phyloP scores from a whole-genome alignment of 2,113 vertebrate species.

The Scatophagus argus region DNA sequence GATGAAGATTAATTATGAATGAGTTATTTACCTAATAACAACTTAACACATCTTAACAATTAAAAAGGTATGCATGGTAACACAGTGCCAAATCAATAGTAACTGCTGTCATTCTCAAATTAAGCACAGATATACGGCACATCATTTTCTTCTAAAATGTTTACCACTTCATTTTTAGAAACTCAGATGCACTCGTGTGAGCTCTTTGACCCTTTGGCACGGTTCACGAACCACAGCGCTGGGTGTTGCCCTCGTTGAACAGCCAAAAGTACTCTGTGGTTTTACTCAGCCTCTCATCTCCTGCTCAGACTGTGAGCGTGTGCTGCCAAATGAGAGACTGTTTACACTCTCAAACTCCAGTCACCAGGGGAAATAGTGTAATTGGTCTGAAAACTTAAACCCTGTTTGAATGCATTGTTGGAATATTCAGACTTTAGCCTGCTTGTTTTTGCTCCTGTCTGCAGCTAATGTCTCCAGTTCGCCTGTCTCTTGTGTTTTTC shows the following conservation, averaged over 20 bases:
- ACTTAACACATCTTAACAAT: too few species aligned
- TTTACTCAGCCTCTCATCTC: conserved; percentile 74
- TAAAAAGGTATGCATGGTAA: too few species aligned
- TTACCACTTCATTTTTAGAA: conserved; percentile 24
- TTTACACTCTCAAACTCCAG: conserved; percentile 55
- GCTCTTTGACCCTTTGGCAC: conserved; percentile 35
- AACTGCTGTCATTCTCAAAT: background rate
- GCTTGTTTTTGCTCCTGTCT: background rate
- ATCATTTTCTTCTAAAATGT: conserved; percentile 12
- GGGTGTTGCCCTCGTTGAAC: conserved; percentile 72
- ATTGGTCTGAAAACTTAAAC: conserved; percentile 64
- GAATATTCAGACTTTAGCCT: conserved; percentile 55
- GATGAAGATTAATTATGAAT: too few species aligned
- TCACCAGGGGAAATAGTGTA: conserved; percentile 50
- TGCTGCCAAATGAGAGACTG: conserved; percentile 64
- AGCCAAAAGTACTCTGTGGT: conserved; percentile 61
- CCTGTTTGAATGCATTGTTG: conserved; percentile 47
- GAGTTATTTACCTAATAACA: too few species aligned
- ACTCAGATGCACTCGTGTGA: conserved; percentile 23
- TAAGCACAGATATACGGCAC: conserved; percentile 1
- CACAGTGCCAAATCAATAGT: background rate
- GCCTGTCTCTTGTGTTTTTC: conserved; percentile 5
- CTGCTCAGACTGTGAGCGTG: conserved; percentile 41
- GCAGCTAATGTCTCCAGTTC: background rate
- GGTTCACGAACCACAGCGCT: conserved; percentile 45